These are phyloP conservation scores for Aurelia aurita complex sp. Pacific DNA, from an alignment of 30 jellyfish, hydroid and myxozoan genomes.

Conservation along the genomic window DNA sequence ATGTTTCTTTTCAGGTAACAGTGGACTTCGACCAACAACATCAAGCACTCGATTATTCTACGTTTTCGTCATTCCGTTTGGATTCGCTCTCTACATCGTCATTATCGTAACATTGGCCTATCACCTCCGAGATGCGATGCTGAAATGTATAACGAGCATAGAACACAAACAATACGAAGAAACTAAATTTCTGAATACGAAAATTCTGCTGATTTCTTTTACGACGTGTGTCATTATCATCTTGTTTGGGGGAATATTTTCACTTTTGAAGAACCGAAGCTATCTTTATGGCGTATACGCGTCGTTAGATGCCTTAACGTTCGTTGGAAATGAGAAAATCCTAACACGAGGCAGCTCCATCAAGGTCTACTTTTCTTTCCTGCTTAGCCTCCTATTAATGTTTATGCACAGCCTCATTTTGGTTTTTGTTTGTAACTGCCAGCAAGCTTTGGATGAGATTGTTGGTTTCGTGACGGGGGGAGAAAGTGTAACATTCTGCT, in stretches of 20 bases:
- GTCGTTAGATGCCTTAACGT: slow-evolving; percentile 46
- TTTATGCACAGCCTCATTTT: slow-evolving; percentile 40
- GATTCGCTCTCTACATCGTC: slow-evolving; percentile 50
- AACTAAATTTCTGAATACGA: slow-evolving; percentile 12
- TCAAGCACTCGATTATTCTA: slow-evolving; percentile 55
- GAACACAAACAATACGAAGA: slow-evolving; percentile 13
- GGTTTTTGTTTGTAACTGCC: slow-evolving; percentile 17
- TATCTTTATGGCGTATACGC: slow-evolving; percentile 50
- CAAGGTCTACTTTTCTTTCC: slow-evolving; percentile 28
- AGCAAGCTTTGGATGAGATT: slow-evolving; percentile 49
- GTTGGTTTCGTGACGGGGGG: not conserved
- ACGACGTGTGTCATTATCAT: slow-evolving; percentile 25
- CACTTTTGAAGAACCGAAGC: not conserved
- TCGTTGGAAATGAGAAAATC: slow-evolving; percentile 49
- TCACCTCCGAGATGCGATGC: slow-evolving; percentile 44
- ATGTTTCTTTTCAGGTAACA: slow-evolving; percentile 40
- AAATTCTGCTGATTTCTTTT: slow-evolving; percentile 26
- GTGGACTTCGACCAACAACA: slow-evolving; percentile 36
- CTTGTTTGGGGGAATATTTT: slow-evolving; percentile 32
- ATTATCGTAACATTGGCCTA: slow-evolving; percentile 43
- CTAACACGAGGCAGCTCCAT: slow-evolving; percentile 7
- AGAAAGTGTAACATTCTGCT: not conserved
- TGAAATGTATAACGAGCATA: slow-evolving; percentile 9
- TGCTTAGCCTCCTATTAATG: slow-evolving; percentile 35
- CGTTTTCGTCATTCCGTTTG: slow-evolving; percentile 50